Conservation (phyloP, 2,113 vertebrate genomes). For the Albula goreensis region DNA sequence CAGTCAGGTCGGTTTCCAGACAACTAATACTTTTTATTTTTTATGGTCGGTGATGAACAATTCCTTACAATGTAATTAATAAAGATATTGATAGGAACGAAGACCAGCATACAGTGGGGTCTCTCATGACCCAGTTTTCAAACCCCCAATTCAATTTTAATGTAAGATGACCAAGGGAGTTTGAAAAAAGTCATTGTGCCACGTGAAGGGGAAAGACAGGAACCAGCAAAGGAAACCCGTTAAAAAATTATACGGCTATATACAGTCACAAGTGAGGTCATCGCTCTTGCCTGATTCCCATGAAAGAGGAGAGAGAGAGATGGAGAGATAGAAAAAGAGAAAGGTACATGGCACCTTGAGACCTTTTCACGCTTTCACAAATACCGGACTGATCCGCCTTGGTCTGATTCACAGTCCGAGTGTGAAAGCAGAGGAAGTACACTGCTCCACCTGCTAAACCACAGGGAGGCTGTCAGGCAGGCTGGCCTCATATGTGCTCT, state of each 20-base stretch:
- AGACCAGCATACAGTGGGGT: no score
- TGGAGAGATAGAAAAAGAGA: neutral
- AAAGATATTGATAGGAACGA: no score
- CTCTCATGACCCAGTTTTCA: no score
- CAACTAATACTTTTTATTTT: no score
- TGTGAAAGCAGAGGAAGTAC: neutral
- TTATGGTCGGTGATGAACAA: no score
- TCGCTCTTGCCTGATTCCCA: neutral
- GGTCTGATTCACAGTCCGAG: neutral
- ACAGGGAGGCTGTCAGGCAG: neutral
- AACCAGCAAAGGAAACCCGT: neutral
- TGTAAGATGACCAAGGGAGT: neutral
- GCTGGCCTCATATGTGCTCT: neutral
- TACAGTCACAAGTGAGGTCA: neutral
- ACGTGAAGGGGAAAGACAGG: neutral
- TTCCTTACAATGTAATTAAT: no score
- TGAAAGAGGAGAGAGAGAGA: neutral
- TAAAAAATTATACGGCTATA: neutral
- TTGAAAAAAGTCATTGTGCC: neutral
- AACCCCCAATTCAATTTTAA: neutral
- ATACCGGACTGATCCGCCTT: neutral
- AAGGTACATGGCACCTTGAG: neutral
- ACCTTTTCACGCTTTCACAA: neutral
- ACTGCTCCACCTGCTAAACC: neutral
- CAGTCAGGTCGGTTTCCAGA: no score